phyloP scores from a whole-genome alignment of 1,140 invertebrate species.

The Zaprionus taronus region DNA sequence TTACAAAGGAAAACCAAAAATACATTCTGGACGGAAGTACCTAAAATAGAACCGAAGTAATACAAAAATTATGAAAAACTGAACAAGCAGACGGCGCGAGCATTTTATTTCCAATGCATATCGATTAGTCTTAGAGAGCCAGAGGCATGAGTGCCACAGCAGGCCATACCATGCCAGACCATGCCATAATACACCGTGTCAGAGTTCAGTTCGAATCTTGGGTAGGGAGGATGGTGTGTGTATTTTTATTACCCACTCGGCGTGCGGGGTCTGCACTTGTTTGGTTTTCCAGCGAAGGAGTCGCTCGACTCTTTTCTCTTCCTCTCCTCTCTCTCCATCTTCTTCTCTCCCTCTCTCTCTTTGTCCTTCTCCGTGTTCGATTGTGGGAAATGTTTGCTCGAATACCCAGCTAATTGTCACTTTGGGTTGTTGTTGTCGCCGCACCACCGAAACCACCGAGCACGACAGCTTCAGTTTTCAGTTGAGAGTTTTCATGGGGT shows the following conservation, averaged over 20 bases:
- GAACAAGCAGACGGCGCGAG: conserved; percentile 8
- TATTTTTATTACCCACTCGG: conserved; percentile 57
- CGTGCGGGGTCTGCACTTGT: conserved; percentile 53
- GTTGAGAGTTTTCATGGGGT: conserved; percentile 15
- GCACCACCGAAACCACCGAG: conserved; percentile 26
- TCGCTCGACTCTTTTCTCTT: too few relatives aligned
- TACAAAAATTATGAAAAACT: conserved; percentile 52
- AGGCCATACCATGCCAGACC: neutral
- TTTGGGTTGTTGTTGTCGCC: conserved; percentile 36
- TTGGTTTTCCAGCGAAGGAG: conserved; percentile 23
- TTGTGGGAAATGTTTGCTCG: conserved; percentile 56
- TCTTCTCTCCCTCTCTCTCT: neutral
- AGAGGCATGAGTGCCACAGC: conserved; percentile 1
- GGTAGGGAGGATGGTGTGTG: conserved; percentile 3
- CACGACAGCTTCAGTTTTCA: conserved; percentile 23
- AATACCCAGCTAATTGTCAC: conserved; percentile 58
- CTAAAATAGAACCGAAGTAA: conserved; percentile 47
- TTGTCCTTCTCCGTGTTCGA: neutral
- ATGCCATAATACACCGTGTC: neutral
- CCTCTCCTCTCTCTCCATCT: neutral
- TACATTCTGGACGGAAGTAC: conserved; percentile 52
- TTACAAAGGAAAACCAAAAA: conserved; percentile 33
- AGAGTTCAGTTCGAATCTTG: neutral
- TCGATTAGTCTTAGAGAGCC: conserved; percentile 56
- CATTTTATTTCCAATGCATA: conserved; percentile 41